Conservation (phyloP, 2,797 vertebrate species). For the Mus minutoides region DNA sequence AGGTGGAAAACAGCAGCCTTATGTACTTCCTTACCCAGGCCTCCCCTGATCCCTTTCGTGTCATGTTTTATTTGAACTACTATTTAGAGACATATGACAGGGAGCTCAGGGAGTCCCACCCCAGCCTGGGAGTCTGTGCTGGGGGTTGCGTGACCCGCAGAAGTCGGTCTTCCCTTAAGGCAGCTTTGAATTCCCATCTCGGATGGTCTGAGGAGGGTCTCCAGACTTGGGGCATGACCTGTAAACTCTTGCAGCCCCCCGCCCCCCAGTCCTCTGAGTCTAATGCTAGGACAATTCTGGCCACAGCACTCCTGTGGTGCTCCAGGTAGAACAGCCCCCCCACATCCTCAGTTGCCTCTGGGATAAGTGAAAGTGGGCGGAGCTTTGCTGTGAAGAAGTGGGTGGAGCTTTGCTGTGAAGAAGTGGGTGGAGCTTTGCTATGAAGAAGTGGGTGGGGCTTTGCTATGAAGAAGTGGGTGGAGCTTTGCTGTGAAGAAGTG, state of each 20-base stretch:
- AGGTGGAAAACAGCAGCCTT: not conserved
- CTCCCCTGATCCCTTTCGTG: not conserved
- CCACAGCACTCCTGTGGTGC: too few relatives aligned
- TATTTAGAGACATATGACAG: not conserved
- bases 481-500: not conserved
- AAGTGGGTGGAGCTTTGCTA: not conserved
- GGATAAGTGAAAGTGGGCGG: not conserved
- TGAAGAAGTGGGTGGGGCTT: not conserved
- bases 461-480: not conserved
- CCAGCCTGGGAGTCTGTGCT: not conserved
- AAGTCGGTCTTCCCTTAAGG: not conserved
- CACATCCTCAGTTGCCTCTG: not conserved
- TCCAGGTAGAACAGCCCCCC: not conserved
- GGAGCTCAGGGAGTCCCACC: accelerated
- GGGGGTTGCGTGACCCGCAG: not conserved
- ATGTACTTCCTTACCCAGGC: not conserved
- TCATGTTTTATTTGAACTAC: not conserved
- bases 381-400: not conserved
- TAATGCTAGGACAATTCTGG: not conserved
- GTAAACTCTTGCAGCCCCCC: not conserved
- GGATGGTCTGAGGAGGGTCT: not conserved
- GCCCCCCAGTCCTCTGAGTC: not conserved
- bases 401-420: not conserved
- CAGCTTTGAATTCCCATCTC: not conserved
- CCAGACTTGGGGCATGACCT: not conserved